Conservation (phyloP, 92 coral and sea anemone genomes). For the Parazoanthus darwini region DNA sequence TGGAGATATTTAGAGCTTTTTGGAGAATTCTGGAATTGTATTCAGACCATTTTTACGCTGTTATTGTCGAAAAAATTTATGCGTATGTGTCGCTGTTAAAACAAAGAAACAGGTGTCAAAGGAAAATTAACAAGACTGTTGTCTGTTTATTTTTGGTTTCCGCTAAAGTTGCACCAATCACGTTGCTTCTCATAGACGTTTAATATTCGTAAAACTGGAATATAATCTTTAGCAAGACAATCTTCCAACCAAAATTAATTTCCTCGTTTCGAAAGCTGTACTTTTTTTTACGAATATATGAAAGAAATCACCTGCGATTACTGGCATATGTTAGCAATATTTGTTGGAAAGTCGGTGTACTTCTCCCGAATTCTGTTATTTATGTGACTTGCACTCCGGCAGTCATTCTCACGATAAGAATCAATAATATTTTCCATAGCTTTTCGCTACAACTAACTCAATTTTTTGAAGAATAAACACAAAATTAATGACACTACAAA, state of each 20-base stretch:
- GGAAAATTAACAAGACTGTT: background rate
- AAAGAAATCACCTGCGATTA: background rate
- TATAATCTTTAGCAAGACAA: background rate
- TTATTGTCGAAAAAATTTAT: constrained; percentile 27
- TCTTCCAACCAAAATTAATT: background rate
- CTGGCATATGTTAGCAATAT: background rate
- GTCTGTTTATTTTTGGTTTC: constrained; percentile 1
- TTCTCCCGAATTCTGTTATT: background rate
- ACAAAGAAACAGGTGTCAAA: constrained; percentile 14
- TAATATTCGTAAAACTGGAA: background rate
- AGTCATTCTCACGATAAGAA: background rate
- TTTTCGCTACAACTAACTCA: background rate
- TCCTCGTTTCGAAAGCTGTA: background rate
- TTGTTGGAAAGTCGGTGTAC: background rate
- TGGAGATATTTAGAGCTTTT: no score
- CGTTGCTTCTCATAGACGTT: constrained; percentile 5
- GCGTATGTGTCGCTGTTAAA: constrained; percentile 27
- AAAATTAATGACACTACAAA: background rate
- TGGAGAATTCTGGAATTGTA: no score
- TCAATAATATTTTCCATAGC: constrained; percentile 13
- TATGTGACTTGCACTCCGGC: background rate
- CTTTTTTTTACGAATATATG: background rate
- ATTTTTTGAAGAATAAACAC: background rate
- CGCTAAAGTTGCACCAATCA: constrained; percentile 4
- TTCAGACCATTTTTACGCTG: no score